Evolutionary conservation across 1,140 invertebrate genomes (phyloP), one percentile per base, ranked within the genome.

Genomic region (Saccostrea echinata): DNA sequence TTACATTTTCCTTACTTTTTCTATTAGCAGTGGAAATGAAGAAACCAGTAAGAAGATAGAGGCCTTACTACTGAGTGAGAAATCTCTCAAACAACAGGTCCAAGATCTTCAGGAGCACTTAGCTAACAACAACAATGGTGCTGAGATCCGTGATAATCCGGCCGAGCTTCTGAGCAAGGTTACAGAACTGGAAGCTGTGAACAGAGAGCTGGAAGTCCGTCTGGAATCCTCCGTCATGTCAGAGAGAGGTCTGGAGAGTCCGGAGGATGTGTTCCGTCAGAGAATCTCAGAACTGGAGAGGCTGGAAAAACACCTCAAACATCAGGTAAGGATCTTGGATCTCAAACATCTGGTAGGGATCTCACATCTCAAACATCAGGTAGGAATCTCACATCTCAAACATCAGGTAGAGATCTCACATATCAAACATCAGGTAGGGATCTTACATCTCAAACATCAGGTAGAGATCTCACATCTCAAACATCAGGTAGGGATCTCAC

Each of bases 251-350:
- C 83, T 94, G 87, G 93, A 94, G n/a, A 92, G 91, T 82, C 93
- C 93, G 13, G 94, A 94, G 82, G 93, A 94, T 68, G 87, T 94
- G 2, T 90, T 94, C 33, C 85, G 91, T 13, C 93, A 94, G 91
- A 85, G 91, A 84, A 93, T 94, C 84, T 86, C 85, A 43, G 93
- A 94, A 82, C 88, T 94, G 89, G 94, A 94, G 90, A 91, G 91
- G 81, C 88, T 94, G 86, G 93, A 94, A 52, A 93, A 92, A 83
- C 92, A 94, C 81, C 91, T 94, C 18, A 92, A 91, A 86, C 89
- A 92, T 84, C 93, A 94, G 93, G 94, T 94, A 85, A 43, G 16
- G 1, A 27, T 83, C 52, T 52, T 12, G 6, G 8, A 21, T 12
- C 43, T 43, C 43, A 43, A 6, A 43, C 43, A 43, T 3, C 35